A percentile compares a stretch with the other conserved stretches of the same genome.
These are phyloP conservation scores for Acleris literana DNA, from an alignment of 2,888 invertebrate species.

Conservation along the genomic window DNA sequence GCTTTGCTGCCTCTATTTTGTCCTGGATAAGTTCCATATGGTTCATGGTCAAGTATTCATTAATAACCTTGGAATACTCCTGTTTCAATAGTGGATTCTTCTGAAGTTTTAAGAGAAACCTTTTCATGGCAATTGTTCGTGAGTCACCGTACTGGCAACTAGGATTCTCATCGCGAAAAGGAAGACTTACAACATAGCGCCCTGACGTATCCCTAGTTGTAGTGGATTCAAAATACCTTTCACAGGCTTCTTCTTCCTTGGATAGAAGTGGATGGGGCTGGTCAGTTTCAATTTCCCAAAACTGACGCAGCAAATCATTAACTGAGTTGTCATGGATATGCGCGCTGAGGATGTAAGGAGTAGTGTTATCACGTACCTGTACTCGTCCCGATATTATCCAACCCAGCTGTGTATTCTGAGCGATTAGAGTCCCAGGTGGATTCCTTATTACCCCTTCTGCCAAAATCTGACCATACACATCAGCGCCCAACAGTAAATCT, in stretches of 20 bases:
- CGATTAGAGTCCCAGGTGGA: constrained; percentile 9
- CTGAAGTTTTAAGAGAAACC: constrained; percentile 35
- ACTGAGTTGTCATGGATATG: constrained; percentile 1
- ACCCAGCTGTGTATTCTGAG: constrained; percentile 11
- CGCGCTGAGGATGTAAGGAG: not conserved
- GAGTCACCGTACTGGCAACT: constrained; percentile 34
- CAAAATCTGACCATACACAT: constrained; percentile 23
- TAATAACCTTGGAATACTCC: constrained; percentile 40
- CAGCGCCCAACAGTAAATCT: constrained; percentile 30
- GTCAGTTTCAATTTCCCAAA: constrained; percentile 40
- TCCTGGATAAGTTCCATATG: constrained; percentile 37
- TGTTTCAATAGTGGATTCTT: constrained; percentile 37
- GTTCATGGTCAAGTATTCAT: constrained; percentile 40
- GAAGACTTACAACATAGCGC: constrained; percentile 21
- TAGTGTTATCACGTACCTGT: constrained; percentile 1
- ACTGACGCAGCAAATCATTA: constrained; percentile 13
- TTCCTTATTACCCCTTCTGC: not conserved
- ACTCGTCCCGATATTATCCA: constrained; percentile 16
- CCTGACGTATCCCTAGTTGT: constrained; percentile 4
- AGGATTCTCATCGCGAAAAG: constrained; percentile 30
- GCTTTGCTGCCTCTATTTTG: constrained; percentile 15
- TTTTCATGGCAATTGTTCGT: constrained; percentile 32
- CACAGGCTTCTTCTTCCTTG: constrained; percentile 33
- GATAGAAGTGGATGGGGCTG: constrained; percentile 27
- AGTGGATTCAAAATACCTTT: constrained; percentile 26